Evolutionary conservation across 2,797 vertebrate species (phyloP).

Genomic region (Syngnathus rostellatus): DNA sequence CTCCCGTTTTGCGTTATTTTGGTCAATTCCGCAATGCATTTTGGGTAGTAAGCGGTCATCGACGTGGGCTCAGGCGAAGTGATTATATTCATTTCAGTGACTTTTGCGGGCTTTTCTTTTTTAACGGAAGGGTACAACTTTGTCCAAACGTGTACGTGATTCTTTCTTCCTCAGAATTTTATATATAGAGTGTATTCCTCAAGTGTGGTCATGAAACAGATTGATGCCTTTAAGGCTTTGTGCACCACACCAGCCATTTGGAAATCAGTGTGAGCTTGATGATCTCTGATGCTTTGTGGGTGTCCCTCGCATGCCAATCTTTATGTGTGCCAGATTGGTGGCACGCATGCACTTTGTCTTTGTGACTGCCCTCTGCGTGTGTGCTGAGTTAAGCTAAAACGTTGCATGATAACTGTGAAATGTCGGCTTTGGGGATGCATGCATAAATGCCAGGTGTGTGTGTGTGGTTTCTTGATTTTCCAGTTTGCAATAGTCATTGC

Average conservation of each 20-base stretch:
- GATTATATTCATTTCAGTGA: no score
- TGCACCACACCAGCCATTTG: conserved; percentile 28
- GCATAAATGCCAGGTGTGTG: no score
- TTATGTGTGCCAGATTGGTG: conserved; percentile 16
- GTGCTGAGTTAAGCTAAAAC: conserved; percentile 9
- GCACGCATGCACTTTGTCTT: conserved; percentile 8
- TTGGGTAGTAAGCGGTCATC: no score
- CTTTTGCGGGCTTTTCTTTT: no score
- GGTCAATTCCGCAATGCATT: no score
- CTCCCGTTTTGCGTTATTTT: no score
- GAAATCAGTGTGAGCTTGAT: conserved; percentile 14
- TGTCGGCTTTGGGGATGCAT: no score
- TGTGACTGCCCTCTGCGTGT: conserved; percentile 14
- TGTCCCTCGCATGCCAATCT: conserved; percentile 22
- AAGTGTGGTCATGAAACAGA: conserved; percentile 20
- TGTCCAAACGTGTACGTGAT: not conserved
- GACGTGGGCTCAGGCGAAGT: no score
- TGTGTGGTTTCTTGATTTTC: not conserved
- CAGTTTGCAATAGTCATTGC: not conserved
- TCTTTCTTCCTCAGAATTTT: not conserved
- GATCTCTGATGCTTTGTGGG: conserved; percentile 12
- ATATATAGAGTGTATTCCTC: not conserved
- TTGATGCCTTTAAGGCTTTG: conserved; percentile 17
- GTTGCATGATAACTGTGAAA: conserved; percentile 11
- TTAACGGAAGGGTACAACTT: no score